Evolutionary conservation across 2,888 invertebrate species (phyloP).

Genomic region (Lithophane semibrunnea): DNA sequence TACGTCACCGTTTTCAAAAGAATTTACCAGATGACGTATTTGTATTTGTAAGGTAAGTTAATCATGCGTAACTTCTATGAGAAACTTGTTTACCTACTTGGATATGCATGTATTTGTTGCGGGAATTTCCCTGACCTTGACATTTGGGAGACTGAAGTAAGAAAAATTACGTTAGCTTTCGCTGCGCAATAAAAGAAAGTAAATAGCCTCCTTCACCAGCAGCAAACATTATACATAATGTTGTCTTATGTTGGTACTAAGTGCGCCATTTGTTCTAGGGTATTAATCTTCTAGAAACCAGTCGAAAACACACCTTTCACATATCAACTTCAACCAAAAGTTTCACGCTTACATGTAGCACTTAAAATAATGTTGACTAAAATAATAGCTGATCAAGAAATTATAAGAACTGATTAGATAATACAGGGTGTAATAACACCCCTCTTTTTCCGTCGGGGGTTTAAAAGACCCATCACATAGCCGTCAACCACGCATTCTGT

Average conservation of each 20-base stretch:
- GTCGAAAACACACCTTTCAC: background rate
- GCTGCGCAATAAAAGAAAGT: constrained; percentile 28
- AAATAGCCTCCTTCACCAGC: constrained; percentile 3
- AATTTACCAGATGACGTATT: background rate
- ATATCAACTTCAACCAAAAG: constrained; percentile 2
- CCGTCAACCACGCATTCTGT: no score
- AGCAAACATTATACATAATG: constrained; percentile 25
- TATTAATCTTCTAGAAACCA: background rate
- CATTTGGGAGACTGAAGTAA: constrained; percentile 22
- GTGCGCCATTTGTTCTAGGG: constrained; percentile 1
- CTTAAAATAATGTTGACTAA: background rate
- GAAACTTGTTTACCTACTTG: constrained; percentile 27
- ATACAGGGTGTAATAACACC: no score
- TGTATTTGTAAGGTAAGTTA: constrained; percentile 9
- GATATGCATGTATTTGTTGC: constrained; percentile 18
- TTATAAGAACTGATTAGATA: background rate
- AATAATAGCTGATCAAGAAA: background rate
- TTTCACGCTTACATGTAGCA: background rate
- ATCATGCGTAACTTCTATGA: constrained; percentile 4
- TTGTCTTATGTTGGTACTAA: constrained; percentile 4
- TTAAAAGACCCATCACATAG: no score
- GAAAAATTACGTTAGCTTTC: constrained; percentile 36
- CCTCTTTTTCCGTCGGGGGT: no score
- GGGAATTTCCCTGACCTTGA: constrained; percentile 28
- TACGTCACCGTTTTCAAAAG: background rate